These are phyloP conservation scores for Lepus americanus DNA, from an alignment of 2,113 vertebrate species.

Conservation along the genomic window DNA sequence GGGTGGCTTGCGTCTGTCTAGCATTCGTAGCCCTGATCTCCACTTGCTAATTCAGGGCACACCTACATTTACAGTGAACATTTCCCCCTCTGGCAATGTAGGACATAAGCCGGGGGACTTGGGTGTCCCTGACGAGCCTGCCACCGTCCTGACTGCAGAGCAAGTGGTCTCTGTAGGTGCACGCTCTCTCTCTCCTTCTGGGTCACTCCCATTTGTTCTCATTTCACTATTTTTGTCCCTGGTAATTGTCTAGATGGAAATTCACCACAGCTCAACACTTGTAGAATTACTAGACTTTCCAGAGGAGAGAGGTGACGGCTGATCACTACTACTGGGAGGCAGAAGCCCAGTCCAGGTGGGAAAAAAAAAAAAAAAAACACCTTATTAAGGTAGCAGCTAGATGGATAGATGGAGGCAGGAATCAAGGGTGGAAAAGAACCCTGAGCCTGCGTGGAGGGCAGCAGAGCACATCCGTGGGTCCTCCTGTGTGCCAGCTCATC, in stretches of 20 bases:
- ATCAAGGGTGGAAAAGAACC: neutral
- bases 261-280: conserved; percentile 70
- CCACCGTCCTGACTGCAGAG: neutral
- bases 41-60: conserved; percentile 67
- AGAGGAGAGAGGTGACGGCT: conserved; percentile 21
- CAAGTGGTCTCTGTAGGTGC: conserved; percentile 66
- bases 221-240: conserved; percentile 80
- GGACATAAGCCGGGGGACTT: conserved; percentile 74
- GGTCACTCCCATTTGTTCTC: conserved; percentile 76
- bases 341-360: neutral
- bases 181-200: conserved; percentile 68
- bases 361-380: neutral
- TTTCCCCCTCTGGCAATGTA: conserved; percentile 62
- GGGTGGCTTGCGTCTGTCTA: neutral
- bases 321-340: neutral
- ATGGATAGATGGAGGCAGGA: neutral
- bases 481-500: neutral
- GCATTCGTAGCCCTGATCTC: neutral
- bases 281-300: conserved; percentile 56
- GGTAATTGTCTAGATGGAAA: conserved; percentile 74
- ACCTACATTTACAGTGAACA: conserved; percentile 66
- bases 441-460: neutral
- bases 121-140: conserved; percentile 36
- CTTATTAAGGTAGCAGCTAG: neutral
- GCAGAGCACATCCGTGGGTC: rapidly evolving